Conservation (phyloP, 2,888 invertebrate species). For the Synergus laeviventris region DNA sequence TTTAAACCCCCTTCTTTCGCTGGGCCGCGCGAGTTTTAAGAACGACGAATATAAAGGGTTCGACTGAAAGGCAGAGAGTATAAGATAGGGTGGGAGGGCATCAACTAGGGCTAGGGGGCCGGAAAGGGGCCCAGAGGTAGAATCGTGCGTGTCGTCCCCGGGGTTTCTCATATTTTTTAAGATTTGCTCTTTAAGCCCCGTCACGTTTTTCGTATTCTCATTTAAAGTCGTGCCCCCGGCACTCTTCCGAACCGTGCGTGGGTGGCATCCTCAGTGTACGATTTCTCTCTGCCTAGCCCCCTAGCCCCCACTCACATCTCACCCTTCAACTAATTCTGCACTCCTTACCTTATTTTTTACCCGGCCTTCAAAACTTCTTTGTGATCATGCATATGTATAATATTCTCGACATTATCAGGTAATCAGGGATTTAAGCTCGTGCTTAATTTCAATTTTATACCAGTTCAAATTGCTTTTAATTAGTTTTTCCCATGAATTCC, state of each 20-base stretch:
- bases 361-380: neutral
- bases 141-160: conserved; percentile 66
- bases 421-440: neutral
- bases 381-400: neutral
- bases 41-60: conserved; percentile 73
- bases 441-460: too few species aligned
- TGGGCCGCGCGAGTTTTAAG: conserved; percentile 67
- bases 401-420: too few species aligned
- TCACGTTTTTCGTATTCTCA: conserved; percentile 59
- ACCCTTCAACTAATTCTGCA: conserved; percentile 14
- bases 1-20: conserved; percentile 67
- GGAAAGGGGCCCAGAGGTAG: conserved; percentile 53
- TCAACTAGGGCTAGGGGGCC: conserved; percentile 45
- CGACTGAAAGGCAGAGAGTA: conserved; percentile 64
- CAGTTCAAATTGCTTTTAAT: neutral
- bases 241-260: conserved; percentile 47
- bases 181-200: conserved; percentile 73
- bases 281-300: conserved; percentile 23
- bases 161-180: conserved; percentile 75
- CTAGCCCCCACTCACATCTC: neutral
- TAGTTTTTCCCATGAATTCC: neutral
- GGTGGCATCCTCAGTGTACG: conserved; percentile 49
- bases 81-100: conserved; percentile 47
- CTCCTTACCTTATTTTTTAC: neutral
- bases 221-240: conserved; percentile 53